Percentiles rank a stretch among this genome's conserved stretches.
These are phyloP conservation scores for Abrostola triplasia DNA, from an alignment of 2,888 invertebrate genomes.

Conservation along the genomic window DNA sequence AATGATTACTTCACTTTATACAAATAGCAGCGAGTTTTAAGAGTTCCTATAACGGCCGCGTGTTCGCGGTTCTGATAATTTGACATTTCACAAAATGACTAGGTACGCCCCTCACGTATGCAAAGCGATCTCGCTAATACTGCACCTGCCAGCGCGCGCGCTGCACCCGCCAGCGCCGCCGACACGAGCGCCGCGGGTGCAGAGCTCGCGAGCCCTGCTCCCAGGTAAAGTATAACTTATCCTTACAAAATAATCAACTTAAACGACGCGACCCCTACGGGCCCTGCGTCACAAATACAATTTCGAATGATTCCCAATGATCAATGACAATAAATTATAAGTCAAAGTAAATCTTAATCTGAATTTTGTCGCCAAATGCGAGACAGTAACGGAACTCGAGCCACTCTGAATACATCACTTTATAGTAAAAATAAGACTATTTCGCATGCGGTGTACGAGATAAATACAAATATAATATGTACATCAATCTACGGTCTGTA, in stretches of 20 bases:
- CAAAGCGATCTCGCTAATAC: conserved; percentile 75
- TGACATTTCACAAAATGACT: conserved; percentile 89
- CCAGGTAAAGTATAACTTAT: conserved; percentile 70
- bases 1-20: conserved; percentile 90
- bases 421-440: conserved; percentile 74
- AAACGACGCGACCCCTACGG: conserved; percentile 64
- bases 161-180: conserved; percentile 50
- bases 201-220: conserved; percentile 49
- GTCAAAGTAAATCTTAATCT: conserved; percentile 57
- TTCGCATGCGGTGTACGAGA: conserved; percentile 73
- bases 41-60: conserved; percentile 91
- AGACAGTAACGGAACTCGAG: conserved; percentile 86
- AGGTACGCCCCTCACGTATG: conserved; percentile 80
- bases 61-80: conserved; percentile 85
- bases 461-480: conserved; percentile 81
- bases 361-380: conserved; percentile 78
- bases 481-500: conserved; percentile 78
- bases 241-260: conserved; percentile 80
- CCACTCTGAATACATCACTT: conserved; percentile 84
- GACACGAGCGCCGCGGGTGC: conserved; percentile 27
- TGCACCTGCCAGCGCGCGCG: conserved; percentile 64
- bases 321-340: conserved; percentile 51
- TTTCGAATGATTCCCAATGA: conserved; percentile 73
- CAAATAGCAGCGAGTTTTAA: conserved; percentile 93
- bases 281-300: conserved; percentile 69